Evolutionary conservation across 2,113 vertebrate genomes (phyloP).

Genomic region (Burhinus bistriatus): DNA sequence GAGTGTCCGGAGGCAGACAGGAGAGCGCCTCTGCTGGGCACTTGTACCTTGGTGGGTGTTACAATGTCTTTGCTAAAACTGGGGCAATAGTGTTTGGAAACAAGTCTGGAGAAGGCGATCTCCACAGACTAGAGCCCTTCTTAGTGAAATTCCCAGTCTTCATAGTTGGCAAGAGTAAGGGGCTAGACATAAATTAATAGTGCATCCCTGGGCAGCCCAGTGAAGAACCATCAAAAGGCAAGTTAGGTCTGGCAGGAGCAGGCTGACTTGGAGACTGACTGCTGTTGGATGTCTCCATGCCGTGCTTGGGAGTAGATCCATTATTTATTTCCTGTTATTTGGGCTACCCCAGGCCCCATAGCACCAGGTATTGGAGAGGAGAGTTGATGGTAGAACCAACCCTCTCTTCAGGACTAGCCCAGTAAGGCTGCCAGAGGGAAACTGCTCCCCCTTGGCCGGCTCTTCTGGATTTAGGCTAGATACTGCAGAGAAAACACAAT

Average conservation of each 20-base stretch:
- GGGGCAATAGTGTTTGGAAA: background rate
- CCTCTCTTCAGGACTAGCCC: background rate
- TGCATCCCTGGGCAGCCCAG: background rate
- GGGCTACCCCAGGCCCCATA: background rate
- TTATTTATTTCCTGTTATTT: background rate
- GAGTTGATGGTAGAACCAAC: background rate
- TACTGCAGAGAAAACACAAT: background rate
- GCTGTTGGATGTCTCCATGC: background rate
- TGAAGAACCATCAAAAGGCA: background rate
- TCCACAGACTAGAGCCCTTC: background rate
- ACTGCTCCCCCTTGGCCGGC: background rate
- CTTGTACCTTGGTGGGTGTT: background rate
- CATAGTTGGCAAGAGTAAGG: background rate
- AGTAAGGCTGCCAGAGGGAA: background rate
- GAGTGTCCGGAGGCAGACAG: background rate
- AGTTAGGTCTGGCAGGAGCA: background rate
- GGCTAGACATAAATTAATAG: background rate
- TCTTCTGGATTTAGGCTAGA: background rate
- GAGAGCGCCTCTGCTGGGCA: background rate
- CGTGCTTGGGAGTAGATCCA: background rate
- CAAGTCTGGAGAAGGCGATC: background rate
- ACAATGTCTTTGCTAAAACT: background rate
- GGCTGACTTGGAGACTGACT: background rate
- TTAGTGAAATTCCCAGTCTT: background rate
- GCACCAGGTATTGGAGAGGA: background rate